Percentiles rank a stretch among this genome's conserved stretches.
Evolutionary conservation across 2,888 invertebrate genomes (phyloP).

Genomic region (Rhabditoides inermis): DNA sequence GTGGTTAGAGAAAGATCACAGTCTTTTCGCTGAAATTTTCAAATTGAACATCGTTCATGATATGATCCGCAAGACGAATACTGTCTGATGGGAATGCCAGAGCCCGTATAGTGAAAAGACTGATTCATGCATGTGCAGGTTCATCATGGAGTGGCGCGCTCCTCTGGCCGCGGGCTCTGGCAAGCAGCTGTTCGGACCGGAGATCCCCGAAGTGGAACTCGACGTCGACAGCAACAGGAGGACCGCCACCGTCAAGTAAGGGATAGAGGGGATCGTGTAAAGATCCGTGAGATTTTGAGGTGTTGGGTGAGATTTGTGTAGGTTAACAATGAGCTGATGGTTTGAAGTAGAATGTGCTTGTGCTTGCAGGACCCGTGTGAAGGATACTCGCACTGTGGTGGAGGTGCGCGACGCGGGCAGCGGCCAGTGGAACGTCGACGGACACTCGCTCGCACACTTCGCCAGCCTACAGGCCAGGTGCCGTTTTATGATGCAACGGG

Average conservation of each 20-base stretch:
- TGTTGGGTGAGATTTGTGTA: constrained; percentile 1
- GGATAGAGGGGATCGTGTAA: background rate
- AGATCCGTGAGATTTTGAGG: background rate
- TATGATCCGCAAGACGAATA: too few relatives aligned
- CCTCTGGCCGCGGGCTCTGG: constrained; percentile 26
- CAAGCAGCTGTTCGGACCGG: constrained; percentile 35
- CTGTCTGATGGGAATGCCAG: too few relatives aligned
- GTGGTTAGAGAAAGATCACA: too few relatives aligned
- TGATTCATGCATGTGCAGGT: too few relatives aligned
- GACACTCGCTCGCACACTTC: constrained; percentile 31
- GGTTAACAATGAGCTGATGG: background rate
- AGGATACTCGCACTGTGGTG: constrained; percentile 34
- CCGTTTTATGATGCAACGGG: too few relatives aligned
- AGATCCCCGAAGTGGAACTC: constrained; percentile 33
- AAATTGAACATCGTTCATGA: too few relatives aligned
- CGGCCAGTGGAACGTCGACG: constrained; percentile 41
- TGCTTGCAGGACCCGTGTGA: constrained; percentile 28
- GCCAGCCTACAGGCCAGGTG: constrained; percentile 41
- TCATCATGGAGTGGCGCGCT: too few relatives aligned
- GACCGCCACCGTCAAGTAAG: constrained; percentile 27
- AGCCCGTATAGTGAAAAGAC: too few relatives aligned
- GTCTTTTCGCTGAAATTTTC: too few relatives aligned
- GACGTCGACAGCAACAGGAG: constrained; percentile 27
- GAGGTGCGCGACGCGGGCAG: constrained; percentile 41
- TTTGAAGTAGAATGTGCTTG: background rate